Evolutionary conservation across 2,113 vertebrate species (phyloP).

Genomic region (Tenebrosternarchus preto): DNA sequence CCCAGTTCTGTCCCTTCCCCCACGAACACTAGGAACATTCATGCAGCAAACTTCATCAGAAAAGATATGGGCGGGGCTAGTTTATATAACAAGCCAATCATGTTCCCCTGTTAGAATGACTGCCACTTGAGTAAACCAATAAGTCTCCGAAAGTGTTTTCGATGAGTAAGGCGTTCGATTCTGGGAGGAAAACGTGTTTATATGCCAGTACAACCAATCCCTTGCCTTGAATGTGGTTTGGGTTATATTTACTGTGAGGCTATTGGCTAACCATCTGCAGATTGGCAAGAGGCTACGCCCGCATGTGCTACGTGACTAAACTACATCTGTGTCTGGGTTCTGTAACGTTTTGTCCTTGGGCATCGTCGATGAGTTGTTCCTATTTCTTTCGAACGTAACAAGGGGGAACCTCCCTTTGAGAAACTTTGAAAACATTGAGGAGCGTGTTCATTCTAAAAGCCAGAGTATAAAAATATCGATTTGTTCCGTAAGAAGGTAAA

Average conservation of each 20-base stretch:
- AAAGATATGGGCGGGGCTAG: not conserved
- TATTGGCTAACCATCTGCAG: constrained; percentile 48
- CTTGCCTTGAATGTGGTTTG: not conserved
- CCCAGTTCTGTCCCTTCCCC: not conserved
- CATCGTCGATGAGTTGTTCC: not conserved
- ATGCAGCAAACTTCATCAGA: constrained; percentile 6
- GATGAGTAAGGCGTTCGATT: not conserved
- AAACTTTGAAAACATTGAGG: not conserved
- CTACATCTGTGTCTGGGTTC: not conserved
- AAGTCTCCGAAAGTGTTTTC: not conserved
- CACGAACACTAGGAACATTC: constrained; percentile 13
- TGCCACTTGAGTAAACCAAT: constrained; percentile 39
- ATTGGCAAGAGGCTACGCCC: constrained; percentile 18
- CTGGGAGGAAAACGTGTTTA: constrained; percentile 25
- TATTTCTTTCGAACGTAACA: not conserved
- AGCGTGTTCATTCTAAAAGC: not conserved
- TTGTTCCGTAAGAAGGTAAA: no score
- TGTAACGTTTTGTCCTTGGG: not conserved
- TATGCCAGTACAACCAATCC: constrained; percentile 52
- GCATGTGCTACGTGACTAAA: constrained; percentile 59
- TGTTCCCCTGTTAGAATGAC: not conserved
- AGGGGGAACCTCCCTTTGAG: not conserved
- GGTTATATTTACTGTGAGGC: not conserved
- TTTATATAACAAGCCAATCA: constrained; percentile 38
- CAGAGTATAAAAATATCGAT: not conserved